These are phyloP conservation scores for Smittia sp. DNA, from an alignment of 2,888 invertebrate species.

Conservation along the genomic window DNA sequence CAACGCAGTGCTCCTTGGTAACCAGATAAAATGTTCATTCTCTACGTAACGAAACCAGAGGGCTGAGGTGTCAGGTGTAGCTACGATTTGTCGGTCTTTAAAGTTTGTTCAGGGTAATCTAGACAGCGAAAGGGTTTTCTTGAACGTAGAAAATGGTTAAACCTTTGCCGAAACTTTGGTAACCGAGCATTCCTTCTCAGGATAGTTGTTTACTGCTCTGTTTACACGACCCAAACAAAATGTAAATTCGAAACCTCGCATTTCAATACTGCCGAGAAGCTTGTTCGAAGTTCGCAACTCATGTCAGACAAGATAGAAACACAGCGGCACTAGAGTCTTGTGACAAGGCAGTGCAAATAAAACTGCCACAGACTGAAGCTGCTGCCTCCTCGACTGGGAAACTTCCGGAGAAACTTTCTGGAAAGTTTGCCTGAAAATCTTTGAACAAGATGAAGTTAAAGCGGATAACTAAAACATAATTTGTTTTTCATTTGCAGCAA, in stretches of 20 bases:
- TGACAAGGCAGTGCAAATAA: not conserved
- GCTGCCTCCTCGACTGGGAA: not conserved
- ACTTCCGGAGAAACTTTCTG: not conserved
- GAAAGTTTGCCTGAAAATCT: not conserved
- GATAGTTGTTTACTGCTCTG: slow-evolving; percentile 18
- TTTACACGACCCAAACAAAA: slow-evolving; percentile 36
- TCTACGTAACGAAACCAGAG: not conserved
- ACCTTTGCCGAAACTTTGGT: not conserved
- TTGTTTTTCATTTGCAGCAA: not conserved
- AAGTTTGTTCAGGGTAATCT: not conserved
- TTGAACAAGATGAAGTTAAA: not conserved
- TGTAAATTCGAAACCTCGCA: slow-evolving; percentile 30
- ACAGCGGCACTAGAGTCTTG: too few species aligned
- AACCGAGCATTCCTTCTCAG: not conserved
- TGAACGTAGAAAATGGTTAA: too few species aligned
- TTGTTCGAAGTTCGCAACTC: not conserved
- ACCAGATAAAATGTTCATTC: too few species aligned
- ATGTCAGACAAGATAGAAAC: not conserved
- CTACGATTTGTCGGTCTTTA: too few species aligned
- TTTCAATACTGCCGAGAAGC: not conserved
- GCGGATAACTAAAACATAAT: not conserved
- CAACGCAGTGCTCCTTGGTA: not conserved
- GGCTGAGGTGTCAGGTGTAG: too few species aligned
- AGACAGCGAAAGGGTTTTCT: too few species aligned
- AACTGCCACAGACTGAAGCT: not conserved